These are phyloP conservation scores for Tachina grossa DNA, from an alignment of 2,888 invertebrate species.

Conservation along the genomic window DNA sequence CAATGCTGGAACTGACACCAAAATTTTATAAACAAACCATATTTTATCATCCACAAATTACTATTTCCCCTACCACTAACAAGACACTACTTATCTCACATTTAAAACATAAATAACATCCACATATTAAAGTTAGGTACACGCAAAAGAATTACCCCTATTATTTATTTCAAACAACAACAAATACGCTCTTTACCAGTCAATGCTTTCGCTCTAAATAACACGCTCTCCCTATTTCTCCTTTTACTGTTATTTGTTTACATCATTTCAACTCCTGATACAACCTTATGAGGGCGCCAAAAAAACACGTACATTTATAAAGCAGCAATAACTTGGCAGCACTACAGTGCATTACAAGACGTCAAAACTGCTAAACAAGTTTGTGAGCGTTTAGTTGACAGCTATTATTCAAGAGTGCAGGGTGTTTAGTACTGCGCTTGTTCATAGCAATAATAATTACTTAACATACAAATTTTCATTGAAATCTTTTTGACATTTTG, in stretches of 20 bases:
- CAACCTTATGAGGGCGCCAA: slow-evolving; percentile 46
- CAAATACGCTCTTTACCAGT: background rate
- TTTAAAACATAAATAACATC: slow-evolving; percentile 6
- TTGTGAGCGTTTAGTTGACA: slow-evolving; percentile 75
- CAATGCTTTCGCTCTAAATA: background rate
- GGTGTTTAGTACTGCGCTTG: slow-evolving; percentile 73
- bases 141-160: slow-evolving; percentile 32
- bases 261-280: background rate
- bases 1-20: no score
- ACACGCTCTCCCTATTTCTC: background rate
- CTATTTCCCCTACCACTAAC: slow-evolving; percentile 22
- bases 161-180: background rate
- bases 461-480: slow-evolving; percentile 37
- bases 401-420: slow-evolving; percentile 73
- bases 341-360: slow-evolving; percentile 39
- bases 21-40: background rate
- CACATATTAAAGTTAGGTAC: background rate
- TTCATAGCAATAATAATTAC: slow-evolving; percentile 60
- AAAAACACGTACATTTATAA: background rate
- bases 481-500: slow-evolving; percentile 47
- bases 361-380: slow-evolving; percentile 74
- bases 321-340: slow-evolving; percentile 53
- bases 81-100: background rate
- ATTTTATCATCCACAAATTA: background rate
- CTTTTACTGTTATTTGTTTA: background rate